A percentile compares a stretch with the other conserved stretches of the same genome.
Conservation (phyloP, 1,140 invertebrate species). For the Andrena cerasifolii region DNA sequence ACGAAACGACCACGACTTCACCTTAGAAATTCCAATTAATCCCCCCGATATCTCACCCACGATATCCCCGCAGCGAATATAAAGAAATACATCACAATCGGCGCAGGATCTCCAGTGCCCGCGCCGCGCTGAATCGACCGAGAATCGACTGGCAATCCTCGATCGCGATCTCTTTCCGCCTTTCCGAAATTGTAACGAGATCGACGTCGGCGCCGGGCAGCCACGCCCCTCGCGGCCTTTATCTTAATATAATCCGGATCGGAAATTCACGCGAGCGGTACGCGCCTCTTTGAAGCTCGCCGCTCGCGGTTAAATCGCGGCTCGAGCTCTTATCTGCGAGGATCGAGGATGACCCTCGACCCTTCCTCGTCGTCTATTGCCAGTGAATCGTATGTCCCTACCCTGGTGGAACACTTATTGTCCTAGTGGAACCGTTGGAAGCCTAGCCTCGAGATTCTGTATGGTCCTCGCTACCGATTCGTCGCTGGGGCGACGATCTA, state of each 20-base stretch:
- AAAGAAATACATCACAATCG: slow-evolving; percentile 1
- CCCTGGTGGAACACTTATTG: slow-evolving; percentile 64
- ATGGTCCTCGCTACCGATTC: no score
- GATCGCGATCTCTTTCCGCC: slow-evolving; percentile 40
- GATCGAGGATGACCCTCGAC: slow-evolving; percentile 73
- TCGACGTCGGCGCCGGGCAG: slow-evolving; percentile 60
- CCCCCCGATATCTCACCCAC: slow-evolving; percentile 3
- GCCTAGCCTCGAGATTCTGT: no score
- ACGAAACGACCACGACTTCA: no score
- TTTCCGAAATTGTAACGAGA: slow-evolving; percentile 79
- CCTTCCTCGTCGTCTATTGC: slow-evolving; percentile 74
- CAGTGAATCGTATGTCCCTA: slow-evolving; percentile 72
- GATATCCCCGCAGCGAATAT: slow-evolving; percentile 10
- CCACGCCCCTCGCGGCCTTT: slow-evolving; percentile 71
- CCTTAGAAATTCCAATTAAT: slow-evolving; percentile 38
- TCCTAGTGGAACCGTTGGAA: slow-evolving; percentile 55
- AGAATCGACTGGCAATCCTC: slow-evolving; percentile 22
- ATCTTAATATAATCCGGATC: slow-evolving; percentile 81
- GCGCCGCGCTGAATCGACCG: slow-evolving; percentile 24
- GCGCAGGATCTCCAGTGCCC: background rate
- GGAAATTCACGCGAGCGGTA: slow-evolving; percentile 69
- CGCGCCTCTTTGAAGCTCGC: slow-evolving; percentile 70
- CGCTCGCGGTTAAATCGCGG: slow-evolving; percentile 76
- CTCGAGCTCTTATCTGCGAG: slow-evolving; percentile 67
- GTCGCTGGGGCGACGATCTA: no score